Percentiles rank a stretch among this genome's conserved stretches.
Conservation (phyloP, 2,888 invertebrate genomes). For the Nipponacmea schrenckii region DNA sequence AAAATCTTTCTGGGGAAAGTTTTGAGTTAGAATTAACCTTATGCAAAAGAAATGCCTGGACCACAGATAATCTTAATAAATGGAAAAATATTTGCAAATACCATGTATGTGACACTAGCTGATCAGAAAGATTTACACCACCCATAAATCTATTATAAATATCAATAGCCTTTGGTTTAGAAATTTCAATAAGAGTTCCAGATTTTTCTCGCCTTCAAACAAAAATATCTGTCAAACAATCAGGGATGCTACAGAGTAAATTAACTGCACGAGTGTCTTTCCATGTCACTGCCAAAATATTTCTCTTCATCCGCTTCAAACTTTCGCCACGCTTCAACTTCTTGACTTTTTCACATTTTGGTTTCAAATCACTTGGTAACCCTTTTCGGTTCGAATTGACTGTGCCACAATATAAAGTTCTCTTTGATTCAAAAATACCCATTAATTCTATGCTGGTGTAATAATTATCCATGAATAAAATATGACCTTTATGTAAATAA, state of each 20-base stretch:
- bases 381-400: neutral
- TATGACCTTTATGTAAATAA: conserved; percentile 1
- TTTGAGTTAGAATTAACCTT: neutral
- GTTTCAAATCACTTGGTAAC: neutral
- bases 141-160: conserved; percentile 5
- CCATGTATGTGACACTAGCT: neutral
- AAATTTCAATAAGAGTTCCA: neutral
- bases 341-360: too few relatives aligned
- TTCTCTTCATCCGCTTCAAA: neutral
- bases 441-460: neutral
- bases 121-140: conserved; percentile 1
- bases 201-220: neutral
- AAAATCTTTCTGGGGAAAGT: neutral
- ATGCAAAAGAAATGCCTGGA: conserved; percentile 3
- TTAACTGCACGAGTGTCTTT: neutral
- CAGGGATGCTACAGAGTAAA: neutral
- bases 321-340: too few relatives aligned
- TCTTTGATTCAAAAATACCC: neutral
- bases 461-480: neutral
- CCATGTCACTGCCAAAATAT: neutral
- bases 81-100: neutral
- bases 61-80: neutral
- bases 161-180: neutral
- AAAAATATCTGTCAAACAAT: neutral
- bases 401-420: neutral